phyloP scores from a whole-genome alignment of 2,113 vertebrate species.

The Gnathonemus echidnorhynchus region DNA sequence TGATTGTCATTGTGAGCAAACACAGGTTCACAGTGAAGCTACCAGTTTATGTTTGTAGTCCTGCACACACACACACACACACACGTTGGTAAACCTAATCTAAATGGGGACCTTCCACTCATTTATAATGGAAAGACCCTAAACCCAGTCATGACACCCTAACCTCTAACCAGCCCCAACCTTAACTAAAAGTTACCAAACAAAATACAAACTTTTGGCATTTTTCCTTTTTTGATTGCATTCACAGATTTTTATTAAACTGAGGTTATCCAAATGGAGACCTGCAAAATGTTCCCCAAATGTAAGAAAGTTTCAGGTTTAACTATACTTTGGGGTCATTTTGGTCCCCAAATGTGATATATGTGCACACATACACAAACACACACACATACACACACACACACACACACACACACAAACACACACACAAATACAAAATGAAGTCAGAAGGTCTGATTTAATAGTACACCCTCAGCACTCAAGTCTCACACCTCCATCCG shows the following conservation, averaged over 20 bases:
- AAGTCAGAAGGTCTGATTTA: not conserved
- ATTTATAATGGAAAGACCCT: not conserved
- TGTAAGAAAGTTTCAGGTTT: too few relatives aligned
- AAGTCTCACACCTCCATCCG: slow-evolving; percentile 68
- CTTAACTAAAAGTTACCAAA: not conserved
- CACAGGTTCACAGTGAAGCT: not conserved
- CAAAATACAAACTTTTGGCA: not conserved
- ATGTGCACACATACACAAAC: not conserved
- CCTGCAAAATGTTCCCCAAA: too few relatives aligned
- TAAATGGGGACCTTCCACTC: not conserved
- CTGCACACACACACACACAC: not conserved
- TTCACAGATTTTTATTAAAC: not conserved
- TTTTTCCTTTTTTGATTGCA: not conserved
- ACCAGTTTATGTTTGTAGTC: not conserved
- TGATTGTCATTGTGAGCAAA: not conserved
- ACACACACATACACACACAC: not conserved
- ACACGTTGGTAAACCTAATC: not conserved
- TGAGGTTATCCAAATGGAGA: too few relatives aligned
- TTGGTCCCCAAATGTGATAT: too few relatives aligned
- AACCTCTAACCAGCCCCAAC: not conserved
- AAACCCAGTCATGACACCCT: too few relatives aligned
- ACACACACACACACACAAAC: not conserved
- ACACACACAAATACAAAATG: not conserved
- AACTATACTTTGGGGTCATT: too few relatives aligned
- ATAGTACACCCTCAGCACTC: not conserved